These are phyloP conservation scores for Dicaeum eximium DNA, from an alignment of 2,113 vertebrate genomes.

Conservation along the genomic window DNA sequence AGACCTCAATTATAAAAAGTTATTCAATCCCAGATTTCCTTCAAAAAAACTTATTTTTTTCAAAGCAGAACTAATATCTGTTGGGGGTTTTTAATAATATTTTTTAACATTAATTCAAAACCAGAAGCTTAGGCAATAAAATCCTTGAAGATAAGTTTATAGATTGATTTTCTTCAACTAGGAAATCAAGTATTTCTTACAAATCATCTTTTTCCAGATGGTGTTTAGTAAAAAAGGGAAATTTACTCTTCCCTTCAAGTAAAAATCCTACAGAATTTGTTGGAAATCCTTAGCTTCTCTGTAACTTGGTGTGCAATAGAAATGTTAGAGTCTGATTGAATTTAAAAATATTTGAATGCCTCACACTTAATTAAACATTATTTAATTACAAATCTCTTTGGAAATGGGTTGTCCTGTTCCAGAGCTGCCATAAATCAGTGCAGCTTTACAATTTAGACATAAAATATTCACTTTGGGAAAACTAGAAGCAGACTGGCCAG, in stretches of 20 bases:
- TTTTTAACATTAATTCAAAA: neutral
- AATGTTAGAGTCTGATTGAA: neutral
- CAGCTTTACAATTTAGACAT: neutral
- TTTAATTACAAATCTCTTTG: neutral
- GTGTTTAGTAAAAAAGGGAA: neutral
- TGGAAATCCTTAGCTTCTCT: neutral
- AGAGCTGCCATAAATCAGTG: neutral
- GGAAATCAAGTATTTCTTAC: neutral
- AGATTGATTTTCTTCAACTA: neutral
- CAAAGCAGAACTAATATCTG: neutral
- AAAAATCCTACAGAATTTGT: neutral
- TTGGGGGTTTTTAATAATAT: accelerated
- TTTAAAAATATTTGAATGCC: neutral
- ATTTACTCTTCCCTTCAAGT: neutral
- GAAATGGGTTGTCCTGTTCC: neutral
- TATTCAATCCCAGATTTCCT: neutral
- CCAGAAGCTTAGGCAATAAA: neutral
- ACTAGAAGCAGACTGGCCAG: neutral
- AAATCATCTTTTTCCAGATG: neutral
- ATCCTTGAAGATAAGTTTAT: neutral
- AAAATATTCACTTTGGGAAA: neutral
- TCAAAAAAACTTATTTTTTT: neutral
- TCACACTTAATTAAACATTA: neutral
- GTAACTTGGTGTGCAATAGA: neutral
- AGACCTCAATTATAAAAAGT: neutral